These are phyloP conservation scores for Rhinophrynus dorsalis DNA, from an alignment of 2,797 vertebrate species.

Conservation along the genomic window DNA sequence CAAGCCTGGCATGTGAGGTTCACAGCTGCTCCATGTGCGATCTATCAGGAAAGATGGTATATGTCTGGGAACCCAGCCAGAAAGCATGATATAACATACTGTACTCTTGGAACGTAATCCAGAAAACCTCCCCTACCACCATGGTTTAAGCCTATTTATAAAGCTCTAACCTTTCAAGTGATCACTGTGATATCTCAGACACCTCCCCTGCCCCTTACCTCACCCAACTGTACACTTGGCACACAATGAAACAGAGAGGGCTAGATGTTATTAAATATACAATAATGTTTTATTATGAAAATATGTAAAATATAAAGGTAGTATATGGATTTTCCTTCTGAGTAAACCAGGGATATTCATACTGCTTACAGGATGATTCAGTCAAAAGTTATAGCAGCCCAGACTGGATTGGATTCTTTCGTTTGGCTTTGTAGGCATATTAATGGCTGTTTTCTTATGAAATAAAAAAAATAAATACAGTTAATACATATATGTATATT, in stretches of 20 bases:
- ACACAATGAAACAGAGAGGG: not conserved
- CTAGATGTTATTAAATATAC: too few species aligned
- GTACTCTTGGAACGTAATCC: conserved; percentile 35
- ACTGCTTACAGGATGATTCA: too few species aligned
- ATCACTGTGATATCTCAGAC: conserved; percentile 31
- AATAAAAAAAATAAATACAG: too few species aligned
- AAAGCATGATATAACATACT: conserved; percentile 25
- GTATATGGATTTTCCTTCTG: too few species aligned
- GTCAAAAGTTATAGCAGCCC: too few species aligned
- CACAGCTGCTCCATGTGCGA: conserved; percentile 28
- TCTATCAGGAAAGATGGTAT: conserved; percentile 34
- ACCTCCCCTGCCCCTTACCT: conserved; percentile 3
- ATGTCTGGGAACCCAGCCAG: conserved; percentile 29
- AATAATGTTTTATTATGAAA: too few species aligned
- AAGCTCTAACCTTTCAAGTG: conserved; percentile 34
- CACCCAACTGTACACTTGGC: not conserved
- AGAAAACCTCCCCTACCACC: conserved; percentile 14
- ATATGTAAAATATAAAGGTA: too few species aligned
- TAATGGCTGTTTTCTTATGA: too few species aligned
- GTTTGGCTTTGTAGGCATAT: too few species aligned
- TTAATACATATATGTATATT: too few species aligned
- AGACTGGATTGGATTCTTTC: too few species aligned
- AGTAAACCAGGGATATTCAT: too few species aligned
- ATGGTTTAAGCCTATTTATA: conserved; percentile 43
- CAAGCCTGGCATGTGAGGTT: not conserved